A percentile compares a stretch with the other conserved stretches of the same genome.
Conservation (phyloP, 2,888 invertebrate species). For the Epirrita christyi region DNA sequence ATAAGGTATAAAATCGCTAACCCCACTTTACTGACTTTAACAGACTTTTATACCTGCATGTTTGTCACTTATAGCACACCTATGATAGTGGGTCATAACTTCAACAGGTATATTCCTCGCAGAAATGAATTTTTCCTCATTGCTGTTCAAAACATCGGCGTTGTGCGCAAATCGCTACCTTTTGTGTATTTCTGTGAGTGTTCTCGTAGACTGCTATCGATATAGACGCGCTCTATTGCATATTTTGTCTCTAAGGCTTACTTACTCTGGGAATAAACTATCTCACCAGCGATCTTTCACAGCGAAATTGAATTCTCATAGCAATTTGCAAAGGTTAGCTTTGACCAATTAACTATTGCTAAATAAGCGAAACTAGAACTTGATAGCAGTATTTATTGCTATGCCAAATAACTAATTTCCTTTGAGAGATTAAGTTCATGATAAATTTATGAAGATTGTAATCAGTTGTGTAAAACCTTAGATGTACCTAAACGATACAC, state of each 20-base stretch:
- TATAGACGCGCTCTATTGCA: too few relatives aligned
- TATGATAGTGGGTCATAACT: too few relatives aligned
- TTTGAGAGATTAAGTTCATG: conserved; percentile 13
- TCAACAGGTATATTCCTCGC: too few relatives aligned
- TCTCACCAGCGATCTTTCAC: conserved; percentile 43
- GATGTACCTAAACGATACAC: not conserved
- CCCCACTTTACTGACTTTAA: too few relatives aligned
- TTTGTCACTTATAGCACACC: too few relatives aligned
- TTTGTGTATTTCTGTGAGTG: too few relatives aligned
- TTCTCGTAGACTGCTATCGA: too few relatives aligned
- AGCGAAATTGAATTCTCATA: conserved; percentile 51
- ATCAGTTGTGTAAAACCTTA: not conserved
- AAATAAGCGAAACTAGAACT: conserved; percentile 48
- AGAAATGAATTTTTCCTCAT: too few relatives aligned
- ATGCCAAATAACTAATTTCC: conserved; percentile 36
- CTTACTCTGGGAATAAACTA: conserved; percentile 31
- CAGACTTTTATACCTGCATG: too few relatives aligned
- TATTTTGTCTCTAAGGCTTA: conserved; percentile 11
- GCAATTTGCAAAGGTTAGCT: conserved; percentile 51
- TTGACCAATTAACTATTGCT: conserved; percentile 56
- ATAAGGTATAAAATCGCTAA: too few relatives aligned
- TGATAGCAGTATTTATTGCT: conserved; percentile 41
- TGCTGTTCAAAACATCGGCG: too few relatives aligned
- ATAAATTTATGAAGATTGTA: conserved; percentile 10
- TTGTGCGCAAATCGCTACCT: too few relatives aligned